A percentile compares a stretch with the other conserved stretches of the same genome.
Conservation (phyloP, 23 tunicate species). For the Oikopleura dioica region DNA sequence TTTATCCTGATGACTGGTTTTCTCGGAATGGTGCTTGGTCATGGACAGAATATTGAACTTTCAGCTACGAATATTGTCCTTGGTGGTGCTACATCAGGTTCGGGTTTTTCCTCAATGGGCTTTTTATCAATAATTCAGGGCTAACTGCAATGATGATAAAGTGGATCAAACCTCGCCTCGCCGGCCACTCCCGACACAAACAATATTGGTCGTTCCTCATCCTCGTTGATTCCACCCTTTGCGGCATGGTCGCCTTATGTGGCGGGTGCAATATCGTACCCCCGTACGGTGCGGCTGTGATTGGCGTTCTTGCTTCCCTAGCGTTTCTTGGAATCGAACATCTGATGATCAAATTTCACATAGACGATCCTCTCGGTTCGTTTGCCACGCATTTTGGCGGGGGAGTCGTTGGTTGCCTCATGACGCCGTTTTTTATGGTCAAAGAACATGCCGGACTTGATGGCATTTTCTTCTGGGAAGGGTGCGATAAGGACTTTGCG, state of each 20-base stretch:
- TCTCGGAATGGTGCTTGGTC: constrained; percentile 11
- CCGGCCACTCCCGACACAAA: neutral
- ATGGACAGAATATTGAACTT: neutral
- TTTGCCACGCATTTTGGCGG: constrained; percentile 8
- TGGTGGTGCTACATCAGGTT: neutral
- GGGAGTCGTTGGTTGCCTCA: neutral
- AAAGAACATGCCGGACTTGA: neutral
- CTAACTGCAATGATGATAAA: neutral
- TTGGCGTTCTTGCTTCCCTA: neutral
- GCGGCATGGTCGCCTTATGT: constrained; percentile 12
- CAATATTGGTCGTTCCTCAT: neutral
- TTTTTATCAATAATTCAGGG: no score
- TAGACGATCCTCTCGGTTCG: neutral
- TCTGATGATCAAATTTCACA: neutral
- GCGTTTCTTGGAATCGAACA: neutral
- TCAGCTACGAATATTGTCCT: constrained; percentile 6
- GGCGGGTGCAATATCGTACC: constrained; percentile 1
- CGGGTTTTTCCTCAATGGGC: no score
- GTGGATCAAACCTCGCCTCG: neutral
- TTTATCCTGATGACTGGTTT: constrained; percentile 5
- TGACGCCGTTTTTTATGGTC: constrained; percentile 10
- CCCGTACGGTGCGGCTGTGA: neutral
- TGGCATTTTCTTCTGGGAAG: constrained; percentile 8
- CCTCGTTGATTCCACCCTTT: neutral
- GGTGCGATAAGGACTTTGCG: neutral